phyloP scores from a whole-genome alignment of 2,113 vertebrate genomes.

The Cnemophilus loriae region DNA sequence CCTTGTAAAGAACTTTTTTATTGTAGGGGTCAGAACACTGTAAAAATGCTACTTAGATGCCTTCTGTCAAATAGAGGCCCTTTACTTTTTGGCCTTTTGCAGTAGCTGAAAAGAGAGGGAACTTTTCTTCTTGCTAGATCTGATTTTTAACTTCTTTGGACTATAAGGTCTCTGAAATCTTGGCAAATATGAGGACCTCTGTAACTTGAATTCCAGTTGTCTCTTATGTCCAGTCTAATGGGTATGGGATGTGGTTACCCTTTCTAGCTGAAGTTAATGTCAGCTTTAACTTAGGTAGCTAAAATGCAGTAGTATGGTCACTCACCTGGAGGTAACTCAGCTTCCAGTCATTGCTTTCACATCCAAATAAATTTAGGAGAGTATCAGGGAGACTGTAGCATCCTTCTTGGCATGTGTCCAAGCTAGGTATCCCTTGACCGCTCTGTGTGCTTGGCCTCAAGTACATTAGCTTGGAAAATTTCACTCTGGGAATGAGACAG shows the following conservation, averaged over 20 bases:
- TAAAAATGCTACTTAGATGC: background rate
- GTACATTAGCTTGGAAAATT: background rate
- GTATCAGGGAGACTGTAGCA: background rate
- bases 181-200: background rate
- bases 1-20: background rate
- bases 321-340: background rate
- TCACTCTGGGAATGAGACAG: background rate
- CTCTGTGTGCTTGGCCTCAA: background rate
- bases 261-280: background rate
- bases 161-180: background rate
- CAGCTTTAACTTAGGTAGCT: background rate
- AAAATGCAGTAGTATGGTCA: background rate
- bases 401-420: background rate
- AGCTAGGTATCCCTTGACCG: accelerated
- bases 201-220: background rate
- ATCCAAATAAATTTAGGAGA: background rate
- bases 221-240: background rate
- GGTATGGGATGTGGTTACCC: background rate
- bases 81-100: background rate
- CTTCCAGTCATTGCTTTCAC: background rate
- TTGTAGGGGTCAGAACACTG: background rate
- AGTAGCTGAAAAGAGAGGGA: background rate
- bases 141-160: background rate
- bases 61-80: background rate
- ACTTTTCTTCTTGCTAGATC: background rate